Base-by-base conservation (phyloP, 1,140 invertebrate species). In the Drosophila kikkawai region DNA sequence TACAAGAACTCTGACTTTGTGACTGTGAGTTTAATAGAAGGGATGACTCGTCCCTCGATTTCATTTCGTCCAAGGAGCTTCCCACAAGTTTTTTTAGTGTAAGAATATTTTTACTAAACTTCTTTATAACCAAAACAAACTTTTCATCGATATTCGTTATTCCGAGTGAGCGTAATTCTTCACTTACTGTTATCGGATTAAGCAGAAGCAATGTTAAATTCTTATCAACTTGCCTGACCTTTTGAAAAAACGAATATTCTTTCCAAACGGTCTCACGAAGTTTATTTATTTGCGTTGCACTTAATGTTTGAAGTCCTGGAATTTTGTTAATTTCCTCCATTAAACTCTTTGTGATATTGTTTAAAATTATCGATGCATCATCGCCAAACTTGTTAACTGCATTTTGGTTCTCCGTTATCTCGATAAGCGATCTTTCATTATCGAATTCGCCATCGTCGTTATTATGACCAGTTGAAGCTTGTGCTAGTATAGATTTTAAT, bases 301-400 rank as follows among this genome's bases (percentile, higher is more conserved):
- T 82, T 26, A 92, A 74, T 47, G 75, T 73, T 60, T 83, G 79
- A 9, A 93, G 32, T 32, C 91, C 84, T n/a, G 63, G 56, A n/a
- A 93, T 91, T 76, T 93, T 93, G 57, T 86, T 91, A 4, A 93
- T 93, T 74, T 93, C 92, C 11, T 60, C 48, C 17, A 93, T 74
- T 60, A 93, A 74, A n/a, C 82, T 55, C 15, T 92, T 75, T 6
- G 76, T 84, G 22, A 91, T 82, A 22, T 57, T 67, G 53, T 91
- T 75, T 22, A 91, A 64, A 39, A 79, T 83, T 3, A 29, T n/a
- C 2, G 22, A 45, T 71, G 19, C 53, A 5, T 68, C 59, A 45
- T 73, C 65, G 11, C 45, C 29, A 3, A 66, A 41, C 11, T 48
- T 80, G 9, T 69, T 69, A 3, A 42, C 45, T 6, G 47, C 48